phyloP scores from a whole-genome alignment of 2,113 vertebrate species.

The Stegostoma tigrinum region DNA sequence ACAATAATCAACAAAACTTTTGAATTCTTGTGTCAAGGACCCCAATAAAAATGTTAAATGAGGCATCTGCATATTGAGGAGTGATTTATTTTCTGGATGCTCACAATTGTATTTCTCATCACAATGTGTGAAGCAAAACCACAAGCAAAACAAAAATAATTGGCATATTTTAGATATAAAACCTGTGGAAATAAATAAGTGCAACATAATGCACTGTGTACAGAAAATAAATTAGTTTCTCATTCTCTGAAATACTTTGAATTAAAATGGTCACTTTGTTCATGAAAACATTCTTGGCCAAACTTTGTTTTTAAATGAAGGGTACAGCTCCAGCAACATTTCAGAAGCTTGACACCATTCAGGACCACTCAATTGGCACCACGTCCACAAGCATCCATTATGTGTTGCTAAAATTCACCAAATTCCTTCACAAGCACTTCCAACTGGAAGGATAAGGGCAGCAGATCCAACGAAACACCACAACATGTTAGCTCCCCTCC shows the following conservation, averaged over 20 bases:
- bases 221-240: background rate
- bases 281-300: background rate
- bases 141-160: background rate
- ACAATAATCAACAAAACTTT: background rate
- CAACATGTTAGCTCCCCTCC: too few relatives aligned
- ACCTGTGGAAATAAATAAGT: background rate
- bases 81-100: background rate
- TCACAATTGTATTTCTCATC: background rate
- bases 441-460: too few relatives aligned
- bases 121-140: background rate
- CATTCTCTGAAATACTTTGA: background rate
- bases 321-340: too few relatives aligned
- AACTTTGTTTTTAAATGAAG: background rate
- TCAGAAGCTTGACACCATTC: too few relatives aligned
- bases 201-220: background rate
- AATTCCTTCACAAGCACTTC: too few relatives aligned
- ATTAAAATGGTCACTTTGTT: background rate
- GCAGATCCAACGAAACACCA: too few relatives aligned
- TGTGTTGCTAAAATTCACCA: too few relatives aligned
- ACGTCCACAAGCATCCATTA: too few relatives aligned
- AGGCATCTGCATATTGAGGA: background rate
- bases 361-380: too few relatives aligned
- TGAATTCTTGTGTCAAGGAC: background rate
- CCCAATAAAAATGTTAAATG: background rate
- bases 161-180: background rate